phyloP scores from a whole-genome alignment of 1,140 invertebrate genomes.

The Pogonus chalceus region DNA sequence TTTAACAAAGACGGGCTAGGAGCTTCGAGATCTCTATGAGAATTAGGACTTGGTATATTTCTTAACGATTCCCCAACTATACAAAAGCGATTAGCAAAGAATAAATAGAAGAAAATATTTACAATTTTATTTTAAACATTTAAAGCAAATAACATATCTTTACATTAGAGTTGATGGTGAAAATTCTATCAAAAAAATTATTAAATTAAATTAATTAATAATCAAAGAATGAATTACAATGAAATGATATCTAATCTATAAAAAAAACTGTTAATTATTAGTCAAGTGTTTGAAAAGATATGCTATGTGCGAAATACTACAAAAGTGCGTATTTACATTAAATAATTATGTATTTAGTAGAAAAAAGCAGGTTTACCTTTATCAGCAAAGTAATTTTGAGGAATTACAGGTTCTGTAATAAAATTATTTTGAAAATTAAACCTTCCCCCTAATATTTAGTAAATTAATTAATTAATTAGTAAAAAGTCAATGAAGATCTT shows the following conservation, averaged over 20 bases:
- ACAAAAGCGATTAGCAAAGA: slow-evolving; percentile 14
- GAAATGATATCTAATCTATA: too few species aligned
- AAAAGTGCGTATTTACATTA: too few species aligned
- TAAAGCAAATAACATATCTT: slow-evolving; percentile 8
- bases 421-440: not conserved
- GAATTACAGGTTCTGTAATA: slow-evolving; percentile 21
- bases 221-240: too few species aligned
- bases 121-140: not conserved
- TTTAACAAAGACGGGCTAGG: slow-evolving; percentile 32
- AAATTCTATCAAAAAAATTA: too few species aligned
- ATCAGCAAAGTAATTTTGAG: slow-evolving; percentile 28
- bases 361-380: slow-evolving; percentile 31
- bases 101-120: not conserved
- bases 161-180: too few species aligned
- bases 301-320: too few species aligned
- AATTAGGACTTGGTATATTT: slow-evolving; percentile 40
- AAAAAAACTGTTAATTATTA: too few species aligned
- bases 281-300: too few species aligned
- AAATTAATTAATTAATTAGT: not conserved
- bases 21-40: slow-evolving; percentile 30
- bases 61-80: slow-evolving; percentile 44
- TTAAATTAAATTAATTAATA: too few species aligned
- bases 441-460: not conserved
- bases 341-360: too few species aligned
- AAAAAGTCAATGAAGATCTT: slow-evolving; percentile 12